These are phyloP conservation scores for Gryllus longicercus DNA, from an alignment of 2,888 invertebrate genomes.

Conservation along the genomic window DNA sequence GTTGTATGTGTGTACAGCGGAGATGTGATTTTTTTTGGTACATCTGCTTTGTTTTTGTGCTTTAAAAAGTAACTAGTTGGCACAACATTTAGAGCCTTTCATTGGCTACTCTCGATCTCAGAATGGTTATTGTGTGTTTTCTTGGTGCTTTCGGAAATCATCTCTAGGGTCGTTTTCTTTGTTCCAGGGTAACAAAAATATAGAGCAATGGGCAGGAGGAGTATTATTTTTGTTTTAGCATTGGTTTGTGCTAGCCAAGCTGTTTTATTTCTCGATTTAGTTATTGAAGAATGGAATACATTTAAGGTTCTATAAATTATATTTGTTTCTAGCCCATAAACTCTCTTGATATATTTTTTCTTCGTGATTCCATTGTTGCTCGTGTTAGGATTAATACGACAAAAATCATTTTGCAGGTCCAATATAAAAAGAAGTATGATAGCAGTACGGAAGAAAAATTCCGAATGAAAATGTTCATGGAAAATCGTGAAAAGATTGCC, in stretches of 20 bases:
- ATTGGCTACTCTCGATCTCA: no score
- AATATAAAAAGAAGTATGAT: conserved; percentile 65
- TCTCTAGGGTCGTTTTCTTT: no score
- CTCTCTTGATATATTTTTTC: background rate
- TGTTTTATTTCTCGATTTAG: conserved; percentile 67
- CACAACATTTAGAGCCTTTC: no score
- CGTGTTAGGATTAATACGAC: conserved; percentile 22
- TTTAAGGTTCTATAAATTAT: conserved; percentile 60
- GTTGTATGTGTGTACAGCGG: no score
- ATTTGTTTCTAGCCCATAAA: background rate
- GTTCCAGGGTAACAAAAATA: no score
- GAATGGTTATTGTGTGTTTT: no score
- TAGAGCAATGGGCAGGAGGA: no score
- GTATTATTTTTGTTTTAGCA: conserved; percentile 39
- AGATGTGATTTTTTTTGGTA: no score
- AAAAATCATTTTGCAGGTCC: conserved; percentile 47
- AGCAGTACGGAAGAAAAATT: conserved; percentile 75
- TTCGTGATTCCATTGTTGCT: conserved; percentile 28
- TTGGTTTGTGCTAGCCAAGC: conserved; percentile 58
- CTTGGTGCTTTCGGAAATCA: no score
- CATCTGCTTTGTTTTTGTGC: no score
- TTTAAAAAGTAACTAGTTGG: no score
- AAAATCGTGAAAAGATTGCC: conserved; percentile 80
- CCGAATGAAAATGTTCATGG: conserved; percentile 84
- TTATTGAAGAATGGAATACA: conserved; percentile 71